These are phyloP conservation scores for Corythornis vintsioides DNA, from an alignment of 2,113 vertebrate species.

Conservation along the genomic window DNA sequence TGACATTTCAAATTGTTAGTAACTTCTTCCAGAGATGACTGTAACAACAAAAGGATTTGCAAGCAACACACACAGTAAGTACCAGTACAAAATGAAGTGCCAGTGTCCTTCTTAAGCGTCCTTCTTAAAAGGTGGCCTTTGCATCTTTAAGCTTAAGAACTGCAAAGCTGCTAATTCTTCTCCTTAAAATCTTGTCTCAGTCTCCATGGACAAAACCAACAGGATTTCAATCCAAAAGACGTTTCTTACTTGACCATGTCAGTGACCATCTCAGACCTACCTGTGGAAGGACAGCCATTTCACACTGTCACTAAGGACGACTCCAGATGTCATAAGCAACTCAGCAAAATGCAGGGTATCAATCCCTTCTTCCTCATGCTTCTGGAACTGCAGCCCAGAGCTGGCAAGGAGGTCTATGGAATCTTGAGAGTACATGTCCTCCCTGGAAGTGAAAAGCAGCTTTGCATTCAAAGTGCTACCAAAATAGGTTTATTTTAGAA, in stretches of 20 bases:
- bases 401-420: constrained; percentile 97
- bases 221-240: background rate
- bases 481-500: background rate
- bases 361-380: constrained; percentile 96
- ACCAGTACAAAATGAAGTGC: background rate
- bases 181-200: background rate
- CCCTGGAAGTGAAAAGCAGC: constrained; percentile 73
- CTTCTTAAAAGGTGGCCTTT: background rate
- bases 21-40: background rate
- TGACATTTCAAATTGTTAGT: background rate
- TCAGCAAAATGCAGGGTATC: constrained; percentile 97
- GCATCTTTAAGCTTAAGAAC: background rate
- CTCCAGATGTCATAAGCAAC: constrained; percentile 96
- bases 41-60: background rate
- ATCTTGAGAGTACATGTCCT: constrained; percentile 99
- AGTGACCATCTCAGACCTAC: constrained; percentile 62
- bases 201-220: background rate
- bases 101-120: background rate
- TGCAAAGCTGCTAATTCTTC: background rate
- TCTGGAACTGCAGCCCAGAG: constrained; percentile 97
- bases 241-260: background rate
- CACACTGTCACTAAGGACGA: constrained; percentile 96
- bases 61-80: background rate
- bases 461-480: background rate
- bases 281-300: constrained; percentile 99